phyloP scores from a whole-genome alignment of 1,140 invertebrate species.

The Fopius arisanus region DNA sequence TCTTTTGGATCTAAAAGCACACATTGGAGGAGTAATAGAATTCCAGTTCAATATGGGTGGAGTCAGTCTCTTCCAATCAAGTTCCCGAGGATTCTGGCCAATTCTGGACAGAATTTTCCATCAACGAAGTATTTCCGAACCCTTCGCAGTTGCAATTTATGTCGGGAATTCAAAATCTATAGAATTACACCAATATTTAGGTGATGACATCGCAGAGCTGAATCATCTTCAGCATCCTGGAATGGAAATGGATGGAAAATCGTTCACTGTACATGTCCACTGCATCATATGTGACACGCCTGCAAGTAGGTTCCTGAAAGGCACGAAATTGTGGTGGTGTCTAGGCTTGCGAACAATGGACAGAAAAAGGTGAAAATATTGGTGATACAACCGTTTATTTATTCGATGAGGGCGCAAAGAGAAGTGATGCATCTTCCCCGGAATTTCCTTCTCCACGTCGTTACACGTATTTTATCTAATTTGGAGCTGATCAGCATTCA shows the following conservation, averaged over 20 bases:
- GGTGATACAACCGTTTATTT: neutral
- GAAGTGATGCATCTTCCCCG: constrained; percentile 12
- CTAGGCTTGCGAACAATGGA: constrained; percentile 31
- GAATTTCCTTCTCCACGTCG: neutral
- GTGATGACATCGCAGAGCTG: too few species aligned
- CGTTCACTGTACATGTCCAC: too few species aligned
- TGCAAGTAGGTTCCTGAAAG: too few species aligned
- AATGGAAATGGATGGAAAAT: too few species aligned
- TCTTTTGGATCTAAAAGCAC: neutral
- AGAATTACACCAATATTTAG: neutral
- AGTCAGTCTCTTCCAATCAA: neutral
- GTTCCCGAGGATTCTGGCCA: neutral
- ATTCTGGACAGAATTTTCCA: neutral
- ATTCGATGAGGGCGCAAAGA: neutral
- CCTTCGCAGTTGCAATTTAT: neutral
- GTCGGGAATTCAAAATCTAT: neutral
- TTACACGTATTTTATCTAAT: too few species aligned
- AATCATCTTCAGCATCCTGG: too few species aligned
- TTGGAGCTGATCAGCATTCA: too few species aligned
- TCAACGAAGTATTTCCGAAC: neutral
- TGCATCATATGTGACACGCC: too few species aligned
- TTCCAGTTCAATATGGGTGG: constrained; percentile 11
- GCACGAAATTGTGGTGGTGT: too few species aligned
- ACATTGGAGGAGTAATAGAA: neutral
- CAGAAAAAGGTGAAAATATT: neutral